Conservation (phyloP, 2,113 vertebrate species). For the Andinoacara biseriatus region DNA sequence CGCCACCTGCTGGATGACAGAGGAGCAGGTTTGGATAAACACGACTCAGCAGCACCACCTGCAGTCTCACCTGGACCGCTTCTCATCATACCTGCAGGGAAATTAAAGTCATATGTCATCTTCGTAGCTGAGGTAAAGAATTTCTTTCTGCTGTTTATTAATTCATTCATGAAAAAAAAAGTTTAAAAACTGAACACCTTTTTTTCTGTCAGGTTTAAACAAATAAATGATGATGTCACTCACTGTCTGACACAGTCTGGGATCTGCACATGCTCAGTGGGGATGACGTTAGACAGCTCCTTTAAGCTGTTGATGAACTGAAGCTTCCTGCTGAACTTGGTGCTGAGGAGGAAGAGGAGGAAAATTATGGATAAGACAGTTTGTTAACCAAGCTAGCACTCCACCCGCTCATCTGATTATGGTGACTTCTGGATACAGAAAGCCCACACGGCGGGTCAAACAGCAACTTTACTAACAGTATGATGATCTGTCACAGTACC, state of each 20-base stretch:
- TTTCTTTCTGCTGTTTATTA: background rate
- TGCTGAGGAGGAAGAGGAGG: slow-evolving; percentile 66
- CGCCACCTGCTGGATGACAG: background rate
- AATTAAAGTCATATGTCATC: background rate
- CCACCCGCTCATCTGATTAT: background rate
- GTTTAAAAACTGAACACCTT: too few species aligned
- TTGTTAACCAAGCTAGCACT: background rate
- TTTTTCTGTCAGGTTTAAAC: background rate
- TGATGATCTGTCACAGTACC: background rate
- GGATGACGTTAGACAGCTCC: slow-evolving; percentile 74
- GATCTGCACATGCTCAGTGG: slow-evolving; percentile 80
- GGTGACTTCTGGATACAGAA: background rate
- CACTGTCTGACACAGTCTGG: slow-evolving; percentile 81
- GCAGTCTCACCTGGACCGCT: slow-evolving; percentile 45
- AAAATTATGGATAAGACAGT: background rate
- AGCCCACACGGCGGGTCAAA: background rate
- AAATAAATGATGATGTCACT: slow-evolving; percentile 57
- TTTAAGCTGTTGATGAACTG: slow-evolving; percentile 79
- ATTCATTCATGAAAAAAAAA: background rate
- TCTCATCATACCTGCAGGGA: slow-evolving; percentile 60
- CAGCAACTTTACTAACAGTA: background rate
- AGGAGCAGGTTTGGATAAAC: background rate
- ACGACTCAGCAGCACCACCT: background rate
- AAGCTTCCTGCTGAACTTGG: slow-evolving; percentile 86
- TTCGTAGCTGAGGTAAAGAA: background rate